phyloP scores from a whole-genome alignment of 2,888 invertebrate species.

The Limnephilus lunatus region DNA sequence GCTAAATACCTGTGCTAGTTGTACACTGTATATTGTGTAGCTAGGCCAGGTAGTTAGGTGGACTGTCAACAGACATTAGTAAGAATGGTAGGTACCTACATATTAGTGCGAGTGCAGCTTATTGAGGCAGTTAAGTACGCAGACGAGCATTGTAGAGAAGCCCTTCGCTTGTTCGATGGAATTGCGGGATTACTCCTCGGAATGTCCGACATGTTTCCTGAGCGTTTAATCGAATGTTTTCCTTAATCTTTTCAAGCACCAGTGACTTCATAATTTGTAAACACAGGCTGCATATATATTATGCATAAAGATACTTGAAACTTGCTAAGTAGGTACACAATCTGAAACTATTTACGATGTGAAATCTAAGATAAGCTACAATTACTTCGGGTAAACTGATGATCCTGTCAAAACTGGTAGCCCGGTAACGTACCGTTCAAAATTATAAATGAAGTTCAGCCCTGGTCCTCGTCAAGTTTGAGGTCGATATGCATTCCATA shows the following conservation, averaged over 20 bases:
- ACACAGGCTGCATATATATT: background rate
- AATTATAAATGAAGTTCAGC: too few relatives aligned
- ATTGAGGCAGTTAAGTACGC: background rate
- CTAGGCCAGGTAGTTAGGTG: background rate
- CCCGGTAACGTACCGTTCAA: too few relatives aligned
- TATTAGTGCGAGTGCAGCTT: background rate
- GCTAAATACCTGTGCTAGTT: background rate
- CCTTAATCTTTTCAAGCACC: background rate
- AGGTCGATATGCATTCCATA: too few relatives aligned
- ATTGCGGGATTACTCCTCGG: background rate
- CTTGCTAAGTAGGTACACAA: background rate
- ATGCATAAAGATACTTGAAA: background rate
- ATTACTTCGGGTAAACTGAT: too few relatives aligned
- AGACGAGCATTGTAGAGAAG: background rate
- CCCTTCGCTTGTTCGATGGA: background rate
- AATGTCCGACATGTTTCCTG: background rate
- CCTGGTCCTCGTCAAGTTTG: too few relatives aligned
- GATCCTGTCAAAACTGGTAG: too few relatives aligned
- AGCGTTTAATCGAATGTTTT: constrained; percentile 2
- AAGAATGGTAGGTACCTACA: background rate
- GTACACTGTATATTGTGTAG: background rate
- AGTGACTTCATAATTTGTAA: background rate
- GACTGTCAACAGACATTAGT: background rate
- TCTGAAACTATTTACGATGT: background rate
- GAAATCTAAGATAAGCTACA: background rate